phyloP scores from a whole-genome alignment of 2,797 vertebrate species.

The Enteromius argenteus region DNA sequence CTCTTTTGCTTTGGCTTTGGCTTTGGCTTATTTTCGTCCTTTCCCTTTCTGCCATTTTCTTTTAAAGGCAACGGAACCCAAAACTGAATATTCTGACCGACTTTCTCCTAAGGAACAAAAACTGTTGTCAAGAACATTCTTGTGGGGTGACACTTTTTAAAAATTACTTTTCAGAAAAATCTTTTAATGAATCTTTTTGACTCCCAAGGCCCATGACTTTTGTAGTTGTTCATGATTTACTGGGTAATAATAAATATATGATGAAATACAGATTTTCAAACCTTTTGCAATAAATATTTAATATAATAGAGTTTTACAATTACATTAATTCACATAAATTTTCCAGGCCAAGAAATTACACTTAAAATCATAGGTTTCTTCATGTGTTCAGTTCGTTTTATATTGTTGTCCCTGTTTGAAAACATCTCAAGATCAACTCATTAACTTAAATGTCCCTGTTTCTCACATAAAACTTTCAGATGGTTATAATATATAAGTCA shows the following conservation, averaged over 20 bases:
- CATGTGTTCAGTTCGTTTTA: background rate
- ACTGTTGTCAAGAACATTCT: background rate
- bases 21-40: background rate
- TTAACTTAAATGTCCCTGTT: background rate
- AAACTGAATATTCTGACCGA: background rate
- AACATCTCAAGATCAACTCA: conserved; percentile 1
- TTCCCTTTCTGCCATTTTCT: background rate
- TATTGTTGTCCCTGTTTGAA: background rate
- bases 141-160: too few relatives aligned
- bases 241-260: background rate
- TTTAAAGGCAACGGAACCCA: background rate
- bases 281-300: background rate
- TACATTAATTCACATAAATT: background rate
- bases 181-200: background rate
- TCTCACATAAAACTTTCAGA: background rate
- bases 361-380: background rate
- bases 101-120: background rate
- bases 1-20: background rate
- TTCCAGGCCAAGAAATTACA: background rate
- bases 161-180: background rate
- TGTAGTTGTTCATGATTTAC: background rate
- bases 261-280: too few relatives aligned
- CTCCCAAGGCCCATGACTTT: background rate
- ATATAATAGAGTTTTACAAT: background rate
- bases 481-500: background rate